Percentiles rank a stretch among this genome's conserved stretches.
Conservation (phyloP, 2,888 invertebrate genomes). For the Brenthis hecate region DNA sequence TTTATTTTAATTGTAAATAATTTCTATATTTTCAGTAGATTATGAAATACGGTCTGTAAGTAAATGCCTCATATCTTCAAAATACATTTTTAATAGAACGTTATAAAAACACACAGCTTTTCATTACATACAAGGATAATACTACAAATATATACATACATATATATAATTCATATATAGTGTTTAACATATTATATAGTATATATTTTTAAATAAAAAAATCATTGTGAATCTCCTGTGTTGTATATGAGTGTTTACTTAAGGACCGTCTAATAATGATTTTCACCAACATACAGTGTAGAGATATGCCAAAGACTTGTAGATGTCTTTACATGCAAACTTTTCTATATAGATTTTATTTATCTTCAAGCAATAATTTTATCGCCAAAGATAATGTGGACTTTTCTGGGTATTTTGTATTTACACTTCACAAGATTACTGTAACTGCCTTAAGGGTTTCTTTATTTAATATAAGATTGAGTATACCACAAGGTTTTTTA, state of each 20-base stretch:
- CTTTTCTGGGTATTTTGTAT: constrained; percentile 51
- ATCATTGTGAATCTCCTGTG: too few species aligned
- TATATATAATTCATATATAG: too few species aligned
- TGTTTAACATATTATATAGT: too few species aligned
- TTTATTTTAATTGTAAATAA: constrained; percentile 56
- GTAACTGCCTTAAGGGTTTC: constrained; percentile 20
- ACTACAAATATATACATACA: too few species aligned
- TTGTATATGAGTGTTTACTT: neutral
- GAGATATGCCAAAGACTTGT: constrained; percentile 77
- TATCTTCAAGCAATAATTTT: constrained; percentile 61
- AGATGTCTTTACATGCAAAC: constrained; percentile 53
- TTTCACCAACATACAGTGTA: constrained; percentile 76
- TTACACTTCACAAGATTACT: constrained; percentile 21
- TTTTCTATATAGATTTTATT: constrained; percentile 43
- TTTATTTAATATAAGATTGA: constrained; percentile 1
- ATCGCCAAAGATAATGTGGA: constrained; percentile 65
- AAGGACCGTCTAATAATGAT: constrained; percentile 48
- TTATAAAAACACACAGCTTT: too few species aligned
- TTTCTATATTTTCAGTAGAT: constrained; percentile 29
- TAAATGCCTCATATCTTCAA: constrained; percentile 40
- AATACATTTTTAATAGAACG: too few species aligned
- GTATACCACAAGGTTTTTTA: constrained; percentile 2
- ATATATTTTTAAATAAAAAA: too few species aligned
- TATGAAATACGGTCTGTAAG: constrained; percentile 15
- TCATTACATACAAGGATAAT: too few species aligned